Evolutionary conservation across 2,113 vertebrate species (phyloP).

Genomic region (Silurus asotus): DNA sequence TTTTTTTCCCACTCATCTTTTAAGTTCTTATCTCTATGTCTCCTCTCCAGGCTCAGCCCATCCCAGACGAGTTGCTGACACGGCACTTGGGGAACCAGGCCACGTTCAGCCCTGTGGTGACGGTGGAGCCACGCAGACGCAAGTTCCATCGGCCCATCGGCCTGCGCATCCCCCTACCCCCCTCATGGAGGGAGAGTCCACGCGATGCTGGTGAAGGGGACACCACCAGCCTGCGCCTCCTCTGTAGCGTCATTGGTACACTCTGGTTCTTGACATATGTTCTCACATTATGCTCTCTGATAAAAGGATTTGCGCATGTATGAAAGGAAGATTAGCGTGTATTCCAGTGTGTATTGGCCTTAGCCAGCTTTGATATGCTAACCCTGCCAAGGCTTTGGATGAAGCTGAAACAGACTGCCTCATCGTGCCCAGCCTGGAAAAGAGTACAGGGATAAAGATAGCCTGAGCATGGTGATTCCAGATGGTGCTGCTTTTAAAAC

Average conservation of each 20-base stretch:
- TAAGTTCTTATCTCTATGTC: not conserved
- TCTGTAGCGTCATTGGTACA: constrained; percentile 96
- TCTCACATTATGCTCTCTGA: constrained; percentile 2
- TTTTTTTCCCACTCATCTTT: constrained; percentile 8
- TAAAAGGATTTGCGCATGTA: constrained; percentile 16
- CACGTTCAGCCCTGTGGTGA: constrained; percentile 97
- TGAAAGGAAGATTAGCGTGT: constrained; percentile 34
- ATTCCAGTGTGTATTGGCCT: constrained; percentile 25
- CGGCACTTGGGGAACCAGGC: constrained; percentile 95
- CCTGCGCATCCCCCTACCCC: constrained; percentile 88
- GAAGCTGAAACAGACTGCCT: constrained; percentile 47
- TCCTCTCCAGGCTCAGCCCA: constrained; percentile 84
- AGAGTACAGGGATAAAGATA: constrained; percentile 44
- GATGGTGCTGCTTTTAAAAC: constrained; percentile 45
- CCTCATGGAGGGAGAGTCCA: constrained; percentile 92
- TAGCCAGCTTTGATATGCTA: constrained; percentile 30
- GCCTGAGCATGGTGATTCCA: constrained; percentile 42
- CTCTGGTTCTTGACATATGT: constrained; percentile 12
- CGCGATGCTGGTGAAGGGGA: constrained; percentile 91
- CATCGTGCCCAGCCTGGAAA: constrained; percentile 27
- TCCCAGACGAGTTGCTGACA: constrained; percentile 92
- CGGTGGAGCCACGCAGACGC: constrained; percentile 89
- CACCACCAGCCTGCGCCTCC: constrained; percentile 93
- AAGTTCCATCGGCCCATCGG: constrained; percentile 97
- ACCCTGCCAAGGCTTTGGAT: constrained; percentile 48